Percentiles rank a stretch among this genome's conserved stretches.
Conservation (phyloP, 2,113 vertebrate species). For the Hepsetus odoe region DNA sequence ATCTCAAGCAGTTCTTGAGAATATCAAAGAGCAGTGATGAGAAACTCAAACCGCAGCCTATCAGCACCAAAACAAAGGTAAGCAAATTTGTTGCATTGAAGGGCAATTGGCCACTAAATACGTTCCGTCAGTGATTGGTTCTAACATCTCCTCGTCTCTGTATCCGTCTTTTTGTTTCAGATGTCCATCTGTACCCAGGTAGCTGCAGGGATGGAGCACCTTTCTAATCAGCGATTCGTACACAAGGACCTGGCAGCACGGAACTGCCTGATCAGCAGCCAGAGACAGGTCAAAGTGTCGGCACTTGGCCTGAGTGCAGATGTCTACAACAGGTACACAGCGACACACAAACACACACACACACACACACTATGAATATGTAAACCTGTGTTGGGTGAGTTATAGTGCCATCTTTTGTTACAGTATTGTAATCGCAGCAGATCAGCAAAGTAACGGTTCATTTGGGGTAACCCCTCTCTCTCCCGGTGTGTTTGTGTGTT, state of each 20-base stretch:
- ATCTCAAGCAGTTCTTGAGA: constrained; percentile 94
- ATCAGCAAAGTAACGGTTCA: background rate
- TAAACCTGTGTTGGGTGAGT: background rate
- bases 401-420: background rate
- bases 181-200: constrained; percentile 92
- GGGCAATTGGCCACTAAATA: too few species aligned
- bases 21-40: constrained; percentile 96
- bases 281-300: constrained; percentile 91
- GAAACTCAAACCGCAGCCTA: constrained; percentile 87
- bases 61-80: constrained; percentile 96
- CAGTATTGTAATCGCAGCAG: constrained; percentile 8
- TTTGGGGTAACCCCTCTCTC: background rate
- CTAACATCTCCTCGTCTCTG: background rate
- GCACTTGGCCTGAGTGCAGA: constrained; percentile 95
- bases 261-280: constrained; percentile 92
- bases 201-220: constrained; percentile 94
- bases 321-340: constrained; percentile 90
- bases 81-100: constrained; percentile 36
- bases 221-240: constrained; percentile 92
- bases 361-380: background rate
- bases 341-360: background rate
- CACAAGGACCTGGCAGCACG: constrained; percentile 94
- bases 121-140: background rate
- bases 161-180: constrained; percentile 63
- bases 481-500: background rate